Conservation (phyloP, 2,888 invertebrate genomes). For the Nineta flava region DNA sequence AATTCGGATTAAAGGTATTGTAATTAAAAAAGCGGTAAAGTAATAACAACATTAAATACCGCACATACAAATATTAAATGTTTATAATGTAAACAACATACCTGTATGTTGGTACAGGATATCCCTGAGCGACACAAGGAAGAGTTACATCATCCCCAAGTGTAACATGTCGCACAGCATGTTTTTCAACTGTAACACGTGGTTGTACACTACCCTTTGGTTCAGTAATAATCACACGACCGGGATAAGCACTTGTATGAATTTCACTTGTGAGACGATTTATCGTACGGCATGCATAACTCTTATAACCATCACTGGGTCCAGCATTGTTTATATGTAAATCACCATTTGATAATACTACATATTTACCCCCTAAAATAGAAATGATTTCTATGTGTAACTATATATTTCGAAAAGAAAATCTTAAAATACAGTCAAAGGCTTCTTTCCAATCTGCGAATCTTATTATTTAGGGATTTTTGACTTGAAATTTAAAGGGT, state of each 20-base stretch:
- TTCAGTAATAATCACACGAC: slow-evolving; percentile 54
- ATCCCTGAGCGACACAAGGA: slow-evolving; percentile 66
- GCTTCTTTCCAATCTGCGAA: too few relatives aligned
- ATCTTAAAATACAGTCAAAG: too few relatives aligned
- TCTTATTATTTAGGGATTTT: too few relatives aligned
- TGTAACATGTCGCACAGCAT: slow-evolving; percentile 46
- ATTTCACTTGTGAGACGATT: slow-evolving; percentile 58
- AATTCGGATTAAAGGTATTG: too few relatives aligned
- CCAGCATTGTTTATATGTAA: slow-evolving; percentile 69
- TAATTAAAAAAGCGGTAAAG: too few relatives aligned
- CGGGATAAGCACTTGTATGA: slow-evolving; percentile 39
- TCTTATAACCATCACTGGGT: slow-evolving; percentile 59
- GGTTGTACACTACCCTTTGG: slow-evolving; percentile 63
- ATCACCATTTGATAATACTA: slow-evolving; percentile 65
- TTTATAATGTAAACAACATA: too few relatives aligned
- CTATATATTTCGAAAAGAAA: not conserved
- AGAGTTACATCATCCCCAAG: slow-evolving; percentile 58
- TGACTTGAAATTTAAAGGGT: too few relatives aligned
- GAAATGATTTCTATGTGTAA: slow-evolving; percentile 4
- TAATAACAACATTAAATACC: not conserved
- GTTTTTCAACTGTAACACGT: slow-evolving; percentile 53
- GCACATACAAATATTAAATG: too few relatives aligned
- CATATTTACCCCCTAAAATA: slow-evolving; percentile 44
- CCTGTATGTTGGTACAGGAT: slow-evolving; percentile 67
- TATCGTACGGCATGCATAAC: slow-evolving; percentile 66